Percentiles rank a stretch among this genome's conserved stretches.
Evolutionary conservation across 2,797 vertebrate species (phyloP).

Genomic region (Chanos chanos): DNA sequence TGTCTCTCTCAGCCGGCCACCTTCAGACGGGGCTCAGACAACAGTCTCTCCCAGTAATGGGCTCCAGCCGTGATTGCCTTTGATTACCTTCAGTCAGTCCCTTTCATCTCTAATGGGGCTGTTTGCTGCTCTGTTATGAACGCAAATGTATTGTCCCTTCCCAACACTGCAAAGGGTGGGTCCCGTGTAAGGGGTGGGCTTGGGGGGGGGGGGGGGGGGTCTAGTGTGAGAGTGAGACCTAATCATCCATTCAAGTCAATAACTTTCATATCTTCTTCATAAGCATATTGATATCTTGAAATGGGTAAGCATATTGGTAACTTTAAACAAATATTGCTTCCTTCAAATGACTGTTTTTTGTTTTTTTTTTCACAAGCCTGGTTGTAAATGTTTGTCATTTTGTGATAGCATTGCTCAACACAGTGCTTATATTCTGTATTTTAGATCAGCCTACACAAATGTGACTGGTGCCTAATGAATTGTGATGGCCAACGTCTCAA

Average conservation of each 20-base stretch:
- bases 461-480: too few species aligned
- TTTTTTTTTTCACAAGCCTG: too few species aligned
- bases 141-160: slow-evolving; percentile 52
- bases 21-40: slow-evolving; percentile 40
- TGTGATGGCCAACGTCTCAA: too few species aligned
- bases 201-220: background rate
- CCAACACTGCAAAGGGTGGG: slow-evolving; percentile 29
- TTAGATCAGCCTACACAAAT: too few species aligned
- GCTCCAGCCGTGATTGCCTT: slow-evolving; percentile 56
- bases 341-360: background rate
- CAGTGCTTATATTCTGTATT: too few species aligned
- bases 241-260: slow-evolving; percentile 29
- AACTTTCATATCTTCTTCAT: too few species aligned
- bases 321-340: background rate
- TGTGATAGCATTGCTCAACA: background rate
- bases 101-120: slow-evolving; percentile 80
- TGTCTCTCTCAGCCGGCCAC: slow-evolving; percentile 16
- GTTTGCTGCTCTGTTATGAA: slow-evolving; percentile 76
- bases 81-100: slow-evolving; percentile 67
- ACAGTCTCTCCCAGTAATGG: slow-evolving; percentile 55
- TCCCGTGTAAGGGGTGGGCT: slow-evolving; percentile 3
- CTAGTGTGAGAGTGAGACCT: slow-evolving; percentile 19
- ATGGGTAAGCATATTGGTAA: too few species aligned
- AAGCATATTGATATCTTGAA: too few species aligned
- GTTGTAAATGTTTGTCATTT: too few species aligned